Evolutionary conservation across 2,113 vertebrate species (phyloP).

Genomic region (Nestor notabilis): DNA sequence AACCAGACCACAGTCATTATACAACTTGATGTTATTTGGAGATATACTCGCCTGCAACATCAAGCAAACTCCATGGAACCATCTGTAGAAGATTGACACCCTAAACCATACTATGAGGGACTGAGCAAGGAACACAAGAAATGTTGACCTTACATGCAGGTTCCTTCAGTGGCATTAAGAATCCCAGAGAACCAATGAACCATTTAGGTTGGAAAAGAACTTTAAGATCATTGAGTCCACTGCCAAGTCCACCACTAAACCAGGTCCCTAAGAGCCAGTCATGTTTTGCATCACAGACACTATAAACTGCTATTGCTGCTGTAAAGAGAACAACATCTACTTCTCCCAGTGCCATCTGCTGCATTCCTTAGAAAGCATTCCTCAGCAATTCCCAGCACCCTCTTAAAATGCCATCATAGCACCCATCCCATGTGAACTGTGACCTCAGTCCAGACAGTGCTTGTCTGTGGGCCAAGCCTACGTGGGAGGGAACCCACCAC

Average conservation of each 20-base stretch:
- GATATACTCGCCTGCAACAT: background rate
- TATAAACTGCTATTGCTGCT: background rate
- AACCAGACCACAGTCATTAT: background rate
- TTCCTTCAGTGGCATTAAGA: background rate
- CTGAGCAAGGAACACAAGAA: background rate
- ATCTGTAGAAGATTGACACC: background rate
- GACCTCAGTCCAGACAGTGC: background rate
- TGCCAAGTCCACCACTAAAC: too few relatives aligned
- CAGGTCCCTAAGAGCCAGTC: too few relatives aligned
- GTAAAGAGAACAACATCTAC: background rate
- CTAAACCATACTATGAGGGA: rapidly evolving
- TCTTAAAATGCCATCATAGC: background rate
- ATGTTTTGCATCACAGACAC: background rate
- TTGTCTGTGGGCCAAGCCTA: background rate
- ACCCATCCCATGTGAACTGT: rapidly evolving
- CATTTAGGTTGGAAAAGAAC: too few relatives aligned
- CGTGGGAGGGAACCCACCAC: background rate
- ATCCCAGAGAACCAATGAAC: background rate
- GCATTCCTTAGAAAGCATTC: background rate
- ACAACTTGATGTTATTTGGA: background rate
- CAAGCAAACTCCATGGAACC: background rate
- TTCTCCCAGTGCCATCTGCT: background rate
- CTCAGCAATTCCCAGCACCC: background rate
- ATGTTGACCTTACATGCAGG: background rate
- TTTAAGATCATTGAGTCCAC: too few relatives aligned